Conservation (phyloP, 2,888 invertebrate species). For the Melinopterus prodromus region DNA sequence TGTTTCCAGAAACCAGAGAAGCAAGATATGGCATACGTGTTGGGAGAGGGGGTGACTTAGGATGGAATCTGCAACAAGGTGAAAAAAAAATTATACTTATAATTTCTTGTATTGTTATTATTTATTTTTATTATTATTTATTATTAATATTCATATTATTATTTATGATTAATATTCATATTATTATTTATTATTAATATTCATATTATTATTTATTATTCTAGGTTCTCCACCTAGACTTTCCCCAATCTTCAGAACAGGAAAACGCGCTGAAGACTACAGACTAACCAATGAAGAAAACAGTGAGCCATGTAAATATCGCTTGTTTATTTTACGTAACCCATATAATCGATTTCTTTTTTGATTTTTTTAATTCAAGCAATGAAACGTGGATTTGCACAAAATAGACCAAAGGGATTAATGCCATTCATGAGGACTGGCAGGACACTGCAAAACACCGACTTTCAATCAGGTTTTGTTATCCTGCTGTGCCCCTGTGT, state of each 20-base stretch:
- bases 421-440: constrained; percentile 14
- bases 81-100: not conserved
- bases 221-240: constrained; percentile 5
- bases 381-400: constrained; percentile 7
- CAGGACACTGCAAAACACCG: not conserved
- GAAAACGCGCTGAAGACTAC: not conserved
- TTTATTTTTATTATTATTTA: too few relatives aligned
- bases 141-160: too few relatives aligned
- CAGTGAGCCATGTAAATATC: constrained; percentile 11
- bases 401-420: not conserved
- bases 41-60: not conserved
- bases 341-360: not conserved
- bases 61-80: not conserved
- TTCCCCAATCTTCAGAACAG: constrained; percentile 14
- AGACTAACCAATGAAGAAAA: not conserved
- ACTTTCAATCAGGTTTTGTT: not conserved
- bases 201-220: not conserved
- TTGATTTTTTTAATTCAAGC: not conserved
- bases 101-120: not conserved
- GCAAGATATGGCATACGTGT: not conserved
- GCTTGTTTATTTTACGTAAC: constrained; percentile 12
- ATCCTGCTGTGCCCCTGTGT: not conserved
- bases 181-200: not conserved
- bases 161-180: too few relatives aligned
- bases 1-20: not conserved